A percentile compares a stretch with the other conserved stretches of the same genome.
phyloP scores from a whole-genome alignment of 2,797 vertebrate species.

The Crocidura indochinensis region DNA sequence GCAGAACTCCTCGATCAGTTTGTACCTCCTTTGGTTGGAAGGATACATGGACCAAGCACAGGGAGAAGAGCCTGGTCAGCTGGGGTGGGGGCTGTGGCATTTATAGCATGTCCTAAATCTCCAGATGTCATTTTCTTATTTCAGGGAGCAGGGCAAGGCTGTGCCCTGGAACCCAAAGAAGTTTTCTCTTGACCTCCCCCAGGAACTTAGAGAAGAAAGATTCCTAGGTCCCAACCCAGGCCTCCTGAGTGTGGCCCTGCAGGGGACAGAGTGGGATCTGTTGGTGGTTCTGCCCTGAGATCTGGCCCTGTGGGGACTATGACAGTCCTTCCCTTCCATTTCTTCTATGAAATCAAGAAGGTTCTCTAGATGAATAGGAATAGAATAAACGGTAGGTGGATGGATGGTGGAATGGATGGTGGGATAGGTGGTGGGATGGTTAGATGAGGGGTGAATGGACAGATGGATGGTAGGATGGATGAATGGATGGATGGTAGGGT shows the following conservation, averaged over 20 bases:
- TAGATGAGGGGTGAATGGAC: no score
- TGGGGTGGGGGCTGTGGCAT: no score
- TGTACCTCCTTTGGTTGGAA: neutral
- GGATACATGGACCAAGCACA: neutral
- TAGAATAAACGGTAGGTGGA: no score
- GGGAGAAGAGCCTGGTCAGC: no score
- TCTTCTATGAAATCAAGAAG: no score
- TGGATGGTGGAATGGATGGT: no score
- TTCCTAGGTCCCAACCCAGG: neutral
- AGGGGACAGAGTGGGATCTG: neutral
- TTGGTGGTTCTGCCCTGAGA: neutral
- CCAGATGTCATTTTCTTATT: neutral
- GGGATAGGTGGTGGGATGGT: no score
- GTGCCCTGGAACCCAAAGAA: no score
- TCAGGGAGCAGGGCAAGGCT: neutral
- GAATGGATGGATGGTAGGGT: neutral
- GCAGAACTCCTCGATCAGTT: neutral
- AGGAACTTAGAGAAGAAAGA: neutral
- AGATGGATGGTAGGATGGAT: neutral
- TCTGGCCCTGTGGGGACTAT: no score
- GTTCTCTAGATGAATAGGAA: no score
- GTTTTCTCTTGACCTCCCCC: neutral
- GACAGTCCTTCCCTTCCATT: no score
- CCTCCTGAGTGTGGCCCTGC: neutral
- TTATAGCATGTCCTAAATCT: neutral